Conservation (phyloP, 2,888 invertebrate genomes). For the Agrochola lota region DNA sequence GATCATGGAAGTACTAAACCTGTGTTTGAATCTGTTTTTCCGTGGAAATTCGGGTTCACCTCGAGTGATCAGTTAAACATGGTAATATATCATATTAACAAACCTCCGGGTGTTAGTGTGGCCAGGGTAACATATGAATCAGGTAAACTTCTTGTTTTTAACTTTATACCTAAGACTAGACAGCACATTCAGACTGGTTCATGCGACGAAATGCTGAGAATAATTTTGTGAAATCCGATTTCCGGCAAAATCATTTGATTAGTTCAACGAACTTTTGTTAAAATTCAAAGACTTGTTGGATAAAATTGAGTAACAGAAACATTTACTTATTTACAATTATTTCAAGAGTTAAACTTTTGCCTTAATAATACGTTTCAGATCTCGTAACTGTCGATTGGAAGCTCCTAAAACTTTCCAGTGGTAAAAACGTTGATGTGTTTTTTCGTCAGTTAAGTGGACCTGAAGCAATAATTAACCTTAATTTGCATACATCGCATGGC, state of each 20-base stretch:
- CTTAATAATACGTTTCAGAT: neutral
- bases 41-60: neutral
- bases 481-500: neutral
- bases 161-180: neutral
- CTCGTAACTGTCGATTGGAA: fast-evolving
- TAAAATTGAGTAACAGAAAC: neutral
- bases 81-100: fast-evolving
- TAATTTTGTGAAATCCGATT: neutral
- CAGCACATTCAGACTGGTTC: neutral
- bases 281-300: neutral
- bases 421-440: fast-evolving
- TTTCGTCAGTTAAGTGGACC: neutral
- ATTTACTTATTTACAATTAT: neutral
- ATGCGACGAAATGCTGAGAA: neutral
- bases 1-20: neutral
- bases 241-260: neutral
- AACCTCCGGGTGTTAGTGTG: neutral
- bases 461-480: neutral
- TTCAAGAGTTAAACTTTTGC: neutral
- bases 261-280: neutral
- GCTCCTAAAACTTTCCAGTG: fast-evolving
- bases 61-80: neutral
- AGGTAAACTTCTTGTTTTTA: neutral
- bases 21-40: neutral
- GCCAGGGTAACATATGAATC: neutral